A percentile compares a stretch with the other conserved stretches of the same genome.
Conservation (phyloP, 2,797 vertebrate species). For the Acrocephalus scirpaceus region DNA sequence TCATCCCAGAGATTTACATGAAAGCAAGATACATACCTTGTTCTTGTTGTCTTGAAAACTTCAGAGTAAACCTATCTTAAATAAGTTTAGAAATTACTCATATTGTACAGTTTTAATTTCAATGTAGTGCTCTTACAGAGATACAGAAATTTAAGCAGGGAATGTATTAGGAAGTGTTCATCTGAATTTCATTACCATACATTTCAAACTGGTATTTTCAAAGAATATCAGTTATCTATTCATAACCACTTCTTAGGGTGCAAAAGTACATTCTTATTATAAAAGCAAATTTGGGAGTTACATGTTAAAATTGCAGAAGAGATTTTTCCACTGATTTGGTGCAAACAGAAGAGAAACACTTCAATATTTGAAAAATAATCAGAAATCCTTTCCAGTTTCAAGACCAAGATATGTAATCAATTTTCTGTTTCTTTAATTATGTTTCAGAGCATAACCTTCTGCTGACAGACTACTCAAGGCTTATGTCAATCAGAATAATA, state of each 20-base stretch:
- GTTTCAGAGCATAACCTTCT: constrained; percentile 54
- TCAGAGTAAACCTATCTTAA: background rate
- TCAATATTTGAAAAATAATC: constrained; percentile 38
- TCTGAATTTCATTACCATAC: background rate
- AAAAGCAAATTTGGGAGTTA: background rate
- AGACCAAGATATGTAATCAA: constrained; percentile 26
- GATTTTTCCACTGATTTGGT: constrained; percentile 23
- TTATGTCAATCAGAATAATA: constrained; percentile 61
- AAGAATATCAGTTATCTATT: constrained; percentile 20
- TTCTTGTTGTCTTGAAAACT: constrained; percentile 1
- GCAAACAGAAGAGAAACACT: constrained; percentile 19
- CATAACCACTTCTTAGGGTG: background rate
- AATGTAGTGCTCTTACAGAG: background rate
- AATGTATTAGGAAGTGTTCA: background rate
- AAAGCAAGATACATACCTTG: background rate
- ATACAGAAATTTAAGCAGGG: background rate
- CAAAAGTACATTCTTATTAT: constrained; percentile 3
- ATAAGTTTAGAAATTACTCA: background rate
- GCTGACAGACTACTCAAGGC: constrained; percentile 50
- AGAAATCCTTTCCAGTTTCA: constrained; percentile 32
- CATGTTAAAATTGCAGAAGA: constrained; percentile 8
- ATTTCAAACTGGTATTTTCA: constrained; percentile 8
- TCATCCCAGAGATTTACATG: background rate
- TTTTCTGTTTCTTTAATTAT: constrained; percentile 65
- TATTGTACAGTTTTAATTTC: background rate